Base-by-base conservation (phyloP, 2,888 invertebrate genomes). In the Blastobasis adustella region DNA sequence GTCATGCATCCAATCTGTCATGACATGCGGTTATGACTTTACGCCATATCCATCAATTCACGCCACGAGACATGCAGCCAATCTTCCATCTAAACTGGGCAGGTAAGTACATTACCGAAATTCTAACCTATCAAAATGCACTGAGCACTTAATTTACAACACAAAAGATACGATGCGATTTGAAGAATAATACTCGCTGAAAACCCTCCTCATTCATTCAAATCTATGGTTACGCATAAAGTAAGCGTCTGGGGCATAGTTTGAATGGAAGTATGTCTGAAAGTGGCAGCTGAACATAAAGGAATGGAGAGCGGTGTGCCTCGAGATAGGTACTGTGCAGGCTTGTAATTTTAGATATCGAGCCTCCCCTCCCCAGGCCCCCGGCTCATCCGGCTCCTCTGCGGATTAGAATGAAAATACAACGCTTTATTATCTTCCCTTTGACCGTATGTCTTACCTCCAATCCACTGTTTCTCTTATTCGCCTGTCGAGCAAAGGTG, bases 311-410 rank as follows among this genome's bases (percentile, higher is more conserved):
- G 71, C 70, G 76, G 71, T 74, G 74, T 76, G 71, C 73, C 70
- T 73, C 72, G 74, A 81, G 83, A 84, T 82, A 82, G 83, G 82
- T 76, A 79, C 80, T 77, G 73, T 72, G 79, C 74, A 78, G 79
- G 76, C 77, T 85, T 83, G 84, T 83, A 84, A 86, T 86, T 83
- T 86, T 81, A 84, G 82, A 85, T 86, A 85, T 84, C 83, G 77
- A 79, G 75, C 75, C 79, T 75, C 73, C 69, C 64, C 66, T 44
- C 50, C 9, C 47, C 62, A 60, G 73, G 67, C 73, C 73, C 79
- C 71, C 64, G 64, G 64, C 75, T 75, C 78, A 67, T 66, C 76
- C 75, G 61, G 67, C 71, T 72, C 70, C 69, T 60, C 71, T 71
- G 71, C 69, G 78, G 83, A 85, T 85, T 83, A 86, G 76, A 83